Evolutionary conservation across 1,140 invertebrate species (phyloP).

Genomic region (Drosophila kohkoa): DNA sequence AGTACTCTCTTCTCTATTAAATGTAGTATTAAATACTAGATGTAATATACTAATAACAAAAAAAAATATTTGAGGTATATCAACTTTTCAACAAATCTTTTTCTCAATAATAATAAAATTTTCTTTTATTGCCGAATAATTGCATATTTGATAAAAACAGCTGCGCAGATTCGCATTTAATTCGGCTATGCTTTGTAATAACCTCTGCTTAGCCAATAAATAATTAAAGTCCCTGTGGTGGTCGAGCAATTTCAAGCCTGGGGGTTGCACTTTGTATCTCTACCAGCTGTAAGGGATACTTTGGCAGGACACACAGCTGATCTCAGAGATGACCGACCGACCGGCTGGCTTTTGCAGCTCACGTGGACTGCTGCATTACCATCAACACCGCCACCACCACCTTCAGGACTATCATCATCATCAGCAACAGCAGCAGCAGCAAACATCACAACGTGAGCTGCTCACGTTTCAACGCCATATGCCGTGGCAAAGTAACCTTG

Average conservation of each 20-base stretch:
- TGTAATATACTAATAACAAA: no score
- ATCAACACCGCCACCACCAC: conserved; percentile 4
- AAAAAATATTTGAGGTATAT: no score
- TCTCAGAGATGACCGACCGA: background rate
- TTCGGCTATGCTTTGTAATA: no score
- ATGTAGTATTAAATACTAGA: no score
- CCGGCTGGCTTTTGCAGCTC: conserved; percentile 11
- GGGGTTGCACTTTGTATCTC: background rate
- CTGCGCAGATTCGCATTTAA: no score
- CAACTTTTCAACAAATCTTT: no score
- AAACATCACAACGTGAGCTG: conserved; percentile 1
- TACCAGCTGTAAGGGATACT: conserved; percentile 5
- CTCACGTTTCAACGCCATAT: conserved; percentile 55
- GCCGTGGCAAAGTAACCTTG: conserved; percentile 14
- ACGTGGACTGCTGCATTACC: conserved; percentile 10
- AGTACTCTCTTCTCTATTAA: no score
- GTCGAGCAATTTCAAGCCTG: background rate
- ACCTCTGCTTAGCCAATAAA: background rate
- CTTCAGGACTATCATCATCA: background rate
- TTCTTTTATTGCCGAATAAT: no score
- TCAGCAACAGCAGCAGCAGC: no score
- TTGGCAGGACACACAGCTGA: conserved; percentile 22
- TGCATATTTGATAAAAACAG: no score
- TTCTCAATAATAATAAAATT: no score
- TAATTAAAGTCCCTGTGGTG: background rate